Conservation (phyloP, 1,140 invertebrate genomes). For the Riptortus pedestris region DNA sequence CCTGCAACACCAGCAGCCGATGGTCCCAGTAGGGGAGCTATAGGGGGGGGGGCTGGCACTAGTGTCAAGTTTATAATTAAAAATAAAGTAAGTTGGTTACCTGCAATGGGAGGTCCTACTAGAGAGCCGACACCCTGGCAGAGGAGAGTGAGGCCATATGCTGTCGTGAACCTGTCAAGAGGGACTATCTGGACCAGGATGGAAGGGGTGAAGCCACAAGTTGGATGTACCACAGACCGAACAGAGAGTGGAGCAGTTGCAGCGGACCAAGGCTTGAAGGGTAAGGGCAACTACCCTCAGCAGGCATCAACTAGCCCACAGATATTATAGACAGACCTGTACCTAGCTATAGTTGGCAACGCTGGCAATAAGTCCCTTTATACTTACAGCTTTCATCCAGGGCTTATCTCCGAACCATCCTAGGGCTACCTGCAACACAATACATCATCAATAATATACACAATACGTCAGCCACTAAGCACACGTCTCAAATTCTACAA, state of each 20-base stretch:
- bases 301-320: constrained; percentile 58
- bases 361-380: too few relatives aligned
- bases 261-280: constrained; percentile 48
- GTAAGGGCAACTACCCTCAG: constrained; percentile 49
- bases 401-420: constrained; percentile 82
- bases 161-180: constrained; percentile 70
- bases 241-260: constrained; percentile 52
- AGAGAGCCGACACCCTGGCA: constrained; percentile 70
- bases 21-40: too few relatives aligned
- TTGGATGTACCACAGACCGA: constrained; percentile 73
- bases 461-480: too few relatives aligned
- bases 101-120: constrained; percentile 52
- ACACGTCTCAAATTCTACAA: too few relatives aligned
- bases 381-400: constrained; percentile 73
- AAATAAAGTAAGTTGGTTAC: too few relatives aligned
- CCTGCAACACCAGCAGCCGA: too few relatives aligned
- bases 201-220: constrained; percentile 76
- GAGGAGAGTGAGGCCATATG: constrained; percentile 74
- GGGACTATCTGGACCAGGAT: constrained; percentile 73
- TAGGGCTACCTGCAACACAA: constrained; percentile 68
- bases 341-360: too few relatives aligned
- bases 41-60: too few relatives aligned
- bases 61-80: too few relatives aligned
- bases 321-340: too few relatives aligned
- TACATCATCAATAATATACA: too few relatives aligned